Evolutionary conservation across 1,140 invertebrate genomes (phyloP).

Genomic region (Stegodyphus mimosarum): DNA sequence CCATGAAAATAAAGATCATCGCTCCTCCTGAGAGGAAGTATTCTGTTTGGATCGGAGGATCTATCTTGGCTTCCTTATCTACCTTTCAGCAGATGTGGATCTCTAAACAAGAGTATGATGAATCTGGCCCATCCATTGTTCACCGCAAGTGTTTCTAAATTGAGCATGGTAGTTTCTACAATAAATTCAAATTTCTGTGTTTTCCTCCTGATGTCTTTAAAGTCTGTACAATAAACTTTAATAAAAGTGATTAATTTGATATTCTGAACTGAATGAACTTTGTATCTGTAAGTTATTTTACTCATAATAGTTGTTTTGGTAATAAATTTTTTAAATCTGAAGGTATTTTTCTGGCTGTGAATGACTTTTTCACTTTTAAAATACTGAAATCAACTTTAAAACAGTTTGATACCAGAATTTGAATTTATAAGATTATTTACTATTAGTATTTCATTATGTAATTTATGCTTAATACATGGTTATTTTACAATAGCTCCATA

Average conservation of each 20-base stretch:
- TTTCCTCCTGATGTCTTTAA: background rate
- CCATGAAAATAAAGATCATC: slow-evolving; percentile 71
- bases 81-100: slow-evolving; percentile 72
- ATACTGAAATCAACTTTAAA: no score
- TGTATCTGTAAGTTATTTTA: no score
- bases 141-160: slow-evolving; percentile 69
- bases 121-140: slow-evolving; percentile 70
- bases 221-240: background rate
- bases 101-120: slow-evolving; percentile 71
- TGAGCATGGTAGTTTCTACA: background rate
- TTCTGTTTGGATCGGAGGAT: slow-evolving; percentile 86
- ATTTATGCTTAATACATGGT: no score
- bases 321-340: no score
- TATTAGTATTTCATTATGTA: no score
- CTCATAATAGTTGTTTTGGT: no score
- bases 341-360: no score
- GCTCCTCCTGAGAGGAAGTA: slow-evolving; percentile 84
- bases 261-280: no score
- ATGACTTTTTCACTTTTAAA: no score
- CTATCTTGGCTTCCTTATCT: slow-evolving; percentile 72
- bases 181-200: background rate
- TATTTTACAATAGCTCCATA: no score
- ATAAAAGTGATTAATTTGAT: background rate
- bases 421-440: no score
- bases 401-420: no score